Base-by-base conservation (phyloP, 2,888 invertebrate species). In the Entomobrya multifasciata region DNA sequence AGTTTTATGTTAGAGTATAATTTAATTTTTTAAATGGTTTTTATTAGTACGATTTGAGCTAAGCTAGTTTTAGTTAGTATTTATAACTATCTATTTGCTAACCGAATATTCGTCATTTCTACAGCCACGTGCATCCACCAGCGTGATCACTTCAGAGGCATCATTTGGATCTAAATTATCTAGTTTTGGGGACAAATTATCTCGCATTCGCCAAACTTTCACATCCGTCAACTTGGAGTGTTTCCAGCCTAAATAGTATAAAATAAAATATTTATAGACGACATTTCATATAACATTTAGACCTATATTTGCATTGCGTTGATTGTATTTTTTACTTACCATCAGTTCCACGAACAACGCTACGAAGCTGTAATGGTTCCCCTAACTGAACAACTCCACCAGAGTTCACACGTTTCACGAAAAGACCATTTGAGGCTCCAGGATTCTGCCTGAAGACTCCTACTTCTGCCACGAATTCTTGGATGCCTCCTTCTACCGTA, bases 141-240 rank as follows among this genome's bases (percentile, higher is more conserved):
- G 72, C 0, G 90, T 90, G 17, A 91, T 90, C 0, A 91, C 90
- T 86, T 91, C 91, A 3, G 91, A 90, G 0, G 91, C 91, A 72
- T 91, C 89, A 44, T 82, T 87, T 0, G 90, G 89, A 74, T 90
- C 89, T 36, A 90, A 72, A 41, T 82, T 88, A n/a, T 89, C 89
- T 15, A 88, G 10, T 47, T 84, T 89, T 10, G 77, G 60, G 0
- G 80, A 44, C 52, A 78, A 76, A 41, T 84, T 87, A 44, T 90
- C 90, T 41, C 88, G 60, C 90, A 90, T 90, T 49, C 91, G 85
- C 91, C 91, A 91, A 1, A 91, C 90, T 88, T 90, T 90, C 15
- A 91, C 91, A 72, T 91, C 90, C 11, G 88, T 87, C 49, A 91
- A 65, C 70, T 81, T 89, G 10, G 91, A 90, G 36, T 89, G 88